Conservation (phyloP, 2,888 invertebrate species). For the Hypselothyrea guttata region DNA sequence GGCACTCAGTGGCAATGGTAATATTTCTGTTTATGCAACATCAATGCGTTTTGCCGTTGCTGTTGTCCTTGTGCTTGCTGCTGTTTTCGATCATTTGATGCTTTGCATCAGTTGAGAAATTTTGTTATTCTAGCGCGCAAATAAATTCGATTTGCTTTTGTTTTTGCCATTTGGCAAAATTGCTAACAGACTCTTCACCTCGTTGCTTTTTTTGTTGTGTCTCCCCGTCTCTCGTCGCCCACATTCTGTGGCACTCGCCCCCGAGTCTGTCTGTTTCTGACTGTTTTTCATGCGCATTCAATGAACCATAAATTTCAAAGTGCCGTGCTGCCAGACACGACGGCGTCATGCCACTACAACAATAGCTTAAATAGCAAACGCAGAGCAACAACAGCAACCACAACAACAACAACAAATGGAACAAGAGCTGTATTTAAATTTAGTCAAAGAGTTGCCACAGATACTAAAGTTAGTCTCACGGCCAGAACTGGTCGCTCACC, state of each 20-base stretch:
- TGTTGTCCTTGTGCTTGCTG: slow-evolving; percentile 7
- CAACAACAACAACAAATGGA: slow-evolving; percentile 11
- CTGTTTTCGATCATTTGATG: slow-evolving; percentile 23
- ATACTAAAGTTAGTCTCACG: slow-evolving; percentile 38
- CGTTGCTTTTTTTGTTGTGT: too few relatives aligned
- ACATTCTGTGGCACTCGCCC: too few relatives aligned
- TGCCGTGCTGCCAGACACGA: slow-evolving; percentile 68
- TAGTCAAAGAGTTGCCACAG: slow-evolving; percentile 36
- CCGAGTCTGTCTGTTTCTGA: slow-evolving; percentile 33
- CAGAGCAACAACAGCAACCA: slow-evolving; percentile 19
- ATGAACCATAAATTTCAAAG: slow-evolving; percentile 78
- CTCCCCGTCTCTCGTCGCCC: too few relatives aligned
- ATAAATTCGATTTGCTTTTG: slow-evolving; percentile 69
- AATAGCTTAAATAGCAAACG: slow-evolving; percentile 8
- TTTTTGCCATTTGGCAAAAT: slow-evolving; percentile 51
- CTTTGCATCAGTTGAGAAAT: slow-evolving; percentile 42
- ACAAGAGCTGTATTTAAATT: slow-evolving; percentile 55
- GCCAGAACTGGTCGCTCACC: slow-evolving; percentile 41
- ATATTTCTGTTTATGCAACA: slow-evolving; percentile 44
- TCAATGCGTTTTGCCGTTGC: slow-evolving; percentile 16
- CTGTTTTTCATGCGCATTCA: slow-evolving; percentile 76
- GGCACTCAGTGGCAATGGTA: slow-evolving; percentile 7
- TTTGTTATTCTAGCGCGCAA: slow-evolving; percentile 35
- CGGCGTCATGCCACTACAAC: slow-evolving; percentile 43
- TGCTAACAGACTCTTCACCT: slow-evolving; percentile 18